Conservation (phyloP, 1,140 invertebrate genomes). For the Pristionchus pacificus region DNA sequence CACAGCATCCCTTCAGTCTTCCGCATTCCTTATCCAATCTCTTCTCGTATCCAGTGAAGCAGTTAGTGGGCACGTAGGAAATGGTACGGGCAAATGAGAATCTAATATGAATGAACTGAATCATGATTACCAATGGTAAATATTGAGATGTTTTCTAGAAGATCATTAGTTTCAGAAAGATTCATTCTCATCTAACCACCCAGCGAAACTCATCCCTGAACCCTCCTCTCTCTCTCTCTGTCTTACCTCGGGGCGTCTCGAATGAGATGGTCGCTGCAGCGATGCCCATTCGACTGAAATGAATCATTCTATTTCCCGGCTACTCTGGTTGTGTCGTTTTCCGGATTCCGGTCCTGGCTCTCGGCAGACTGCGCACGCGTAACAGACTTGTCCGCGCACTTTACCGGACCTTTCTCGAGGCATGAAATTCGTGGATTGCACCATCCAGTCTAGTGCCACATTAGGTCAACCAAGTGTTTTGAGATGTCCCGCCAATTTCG, state of each 20-base stretch:
- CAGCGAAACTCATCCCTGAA: not conserved
- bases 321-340: too few relatives aligned
- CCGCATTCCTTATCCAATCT: conserved; percentile 22
- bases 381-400: too few relatives aligned
- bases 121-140: not conserved
- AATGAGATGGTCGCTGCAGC: too few relatives aligned
- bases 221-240: not conserved
- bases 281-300: too few relatives aligned
- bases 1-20: conserved; percentile 17
- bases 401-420: too few relatives aligned
- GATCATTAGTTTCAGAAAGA: not conserved
- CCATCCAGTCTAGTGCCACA: not conserved
- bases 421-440: not conserved
- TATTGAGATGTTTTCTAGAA: not conserved
- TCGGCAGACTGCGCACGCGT: too few relatives aligned
- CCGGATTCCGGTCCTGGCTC: too few relatives aligned
- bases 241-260: too few relatives aligned
- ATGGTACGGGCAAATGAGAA: conserved; percentile 25
- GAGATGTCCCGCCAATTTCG: too few relatives aligned
- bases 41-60: conserved; percentile 24
- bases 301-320: too few relatives aligned
- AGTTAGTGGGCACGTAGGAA: conserved; percentile 24
- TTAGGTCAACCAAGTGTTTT: too few relatives aligned
- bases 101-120: not conserved
- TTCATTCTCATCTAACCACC: conserved; percentile 7